phyloP scores from a whole-genome alignment of 2,113 vertebrate genomes.

The Reinhardtius hippoglossoides region DNA sequence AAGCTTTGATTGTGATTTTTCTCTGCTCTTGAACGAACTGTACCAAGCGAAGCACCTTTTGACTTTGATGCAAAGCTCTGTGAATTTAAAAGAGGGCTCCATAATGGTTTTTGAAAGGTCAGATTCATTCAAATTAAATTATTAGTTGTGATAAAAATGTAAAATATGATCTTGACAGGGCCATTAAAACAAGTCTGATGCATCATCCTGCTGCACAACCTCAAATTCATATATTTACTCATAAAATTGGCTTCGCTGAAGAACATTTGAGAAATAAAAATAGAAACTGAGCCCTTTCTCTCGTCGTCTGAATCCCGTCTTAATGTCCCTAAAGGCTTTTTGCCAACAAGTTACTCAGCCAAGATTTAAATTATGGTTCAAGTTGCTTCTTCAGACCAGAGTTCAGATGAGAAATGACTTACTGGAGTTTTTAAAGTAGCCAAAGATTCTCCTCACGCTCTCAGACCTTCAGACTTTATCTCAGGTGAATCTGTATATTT shows the following conservation, averaged over 20 bases:
- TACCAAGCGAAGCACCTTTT: not conserved
- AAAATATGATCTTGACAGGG: not conserved
- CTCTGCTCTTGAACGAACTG: not conserved
- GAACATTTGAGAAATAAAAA: not conserved
- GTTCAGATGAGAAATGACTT: constrained; percentile 2
- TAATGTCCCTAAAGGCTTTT: constrained; percentile 50
- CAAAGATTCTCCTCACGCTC: constrained; percentile 22
- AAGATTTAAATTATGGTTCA: constrained; percentile 51
- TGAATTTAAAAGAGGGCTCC: not conserved
- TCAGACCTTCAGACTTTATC: constrained; percentile 19
- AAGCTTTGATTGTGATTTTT: no score
- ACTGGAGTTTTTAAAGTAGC: not conserved
- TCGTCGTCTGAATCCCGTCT: constrained; percentile 5
- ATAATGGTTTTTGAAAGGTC: constrained; percentile 20
- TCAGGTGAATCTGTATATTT: constrained; percentile 29
- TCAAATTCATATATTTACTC: not conserved
- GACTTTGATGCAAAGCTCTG: not conserved
- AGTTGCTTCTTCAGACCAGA: constrained; percentile 21
- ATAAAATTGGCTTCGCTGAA: not conserved
- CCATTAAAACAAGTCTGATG: not conserved
- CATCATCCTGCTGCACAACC: not conserved
- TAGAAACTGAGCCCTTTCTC: not conserved
- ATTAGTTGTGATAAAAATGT: not conserved
- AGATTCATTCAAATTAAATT: constrained; percentile 16
- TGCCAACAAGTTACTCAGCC: constrained; percentile 38